Base-by-base conservation (phyloP, 1,140 invertebrate species). In the Phortica variegata region DNA sequence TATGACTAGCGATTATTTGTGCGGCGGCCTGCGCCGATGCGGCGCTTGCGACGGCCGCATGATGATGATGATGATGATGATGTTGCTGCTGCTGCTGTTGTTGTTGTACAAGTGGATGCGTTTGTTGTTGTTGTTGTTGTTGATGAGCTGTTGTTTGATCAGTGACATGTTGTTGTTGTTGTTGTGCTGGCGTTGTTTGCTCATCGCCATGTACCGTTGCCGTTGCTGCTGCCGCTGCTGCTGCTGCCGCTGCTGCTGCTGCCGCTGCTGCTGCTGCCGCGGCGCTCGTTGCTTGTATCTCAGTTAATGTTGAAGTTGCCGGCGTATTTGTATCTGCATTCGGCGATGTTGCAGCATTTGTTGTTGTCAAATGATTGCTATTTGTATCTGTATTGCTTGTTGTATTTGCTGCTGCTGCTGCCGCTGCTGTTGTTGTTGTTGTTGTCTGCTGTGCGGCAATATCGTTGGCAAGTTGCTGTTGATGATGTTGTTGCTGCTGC, bases 11-110 rank as follows among this genome's bases (percentile, higher is more conserved):
- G 38, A 73, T 52, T 48, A 73, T 55, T 38, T 71, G 66, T 21
- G 70, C 66, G 36, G 70, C 66, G 18, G 70, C 70, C 45, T 72
- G 68, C 18, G 68, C 65, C 18, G 66, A 68, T 13, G 61, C 58
- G 15, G 56, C 51, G 36, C 66, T 52, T 12, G 37, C 48, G 53
- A 23, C 3, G 40, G 49, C 42, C 38, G 54, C 2, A 37, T 59
- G 16, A 47, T 47, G 10, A 26, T 49, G 0, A 29, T 37, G 44
- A 38, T 44, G 40, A 34, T n/a, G n/a, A 31, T 53, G 69, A 18
- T 54, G 69, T 15, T 62, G 59, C 10, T 43, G 20, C 40, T 60
- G 21, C 1, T 47, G 55, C 19, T 57, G 18, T n/a, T 37, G 43
- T 2, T 56, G 47, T 1, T 43, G 21, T 9, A 52, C 38, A n/a